Conservation (phyloP, 2,113 vertebrate genomes). For the Lophura nycthemera region DNA sequence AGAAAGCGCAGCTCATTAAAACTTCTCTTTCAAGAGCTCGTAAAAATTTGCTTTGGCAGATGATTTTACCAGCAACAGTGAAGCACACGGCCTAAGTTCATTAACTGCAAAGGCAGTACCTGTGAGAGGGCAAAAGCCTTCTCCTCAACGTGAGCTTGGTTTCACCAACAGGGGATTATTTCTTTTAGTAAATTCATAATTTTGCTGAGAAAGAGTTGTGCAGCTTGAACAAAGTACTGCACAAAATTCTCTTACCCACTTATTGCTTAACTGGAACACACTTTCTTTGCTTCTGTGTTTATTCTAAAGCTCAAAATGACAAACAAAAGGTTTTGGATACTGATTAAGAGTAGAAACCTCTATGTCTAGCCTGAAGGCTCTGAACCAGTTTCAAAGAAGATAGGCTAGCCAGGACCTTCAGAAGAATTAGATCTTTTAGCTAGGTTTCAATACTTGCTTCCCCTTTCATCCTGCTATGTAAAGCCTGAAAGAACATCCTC, state of each 20-base stretch:
- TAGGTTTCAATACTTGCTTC: neutral
- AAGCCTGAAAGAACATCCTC: neutral
- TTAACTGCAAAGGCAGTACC: neutral
- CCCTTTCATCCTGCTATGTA: neutral
- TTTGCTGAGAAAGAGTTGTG: neutral
- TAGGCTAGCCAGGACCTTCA: neutral
- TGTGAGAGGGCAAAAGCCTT: neutral
- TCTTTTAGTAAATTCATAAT: neutral
- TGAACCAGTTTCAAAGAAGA: neutral
- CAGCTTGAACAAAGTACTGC: neutral
- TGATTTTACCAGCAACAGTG: neutral
- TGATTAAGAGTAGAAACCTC: neutral
- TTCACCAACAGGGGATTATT: neutral
- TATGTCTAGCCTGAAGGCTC: neutral
- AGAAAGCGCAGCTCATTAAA: neutral
- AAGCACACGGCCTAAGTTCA: fast-evolving
- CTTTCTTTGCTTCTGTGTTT: neutral
- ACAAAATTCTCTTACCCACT: neutral
- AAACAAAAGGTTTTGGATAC: neutral
- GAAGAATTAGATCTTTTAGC: neutral
- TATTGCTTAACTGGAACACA: neutral
- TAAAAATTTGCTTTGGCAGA: neutral
- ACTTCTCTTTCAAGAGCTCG: neutral
- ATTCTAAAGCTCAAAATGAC: neutral
- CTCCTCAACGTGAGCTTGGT: neutral